Base-by-base conservation (phyloP, 2,888 invertebrate genomes). In the Drosophila anomalata region DNA sequence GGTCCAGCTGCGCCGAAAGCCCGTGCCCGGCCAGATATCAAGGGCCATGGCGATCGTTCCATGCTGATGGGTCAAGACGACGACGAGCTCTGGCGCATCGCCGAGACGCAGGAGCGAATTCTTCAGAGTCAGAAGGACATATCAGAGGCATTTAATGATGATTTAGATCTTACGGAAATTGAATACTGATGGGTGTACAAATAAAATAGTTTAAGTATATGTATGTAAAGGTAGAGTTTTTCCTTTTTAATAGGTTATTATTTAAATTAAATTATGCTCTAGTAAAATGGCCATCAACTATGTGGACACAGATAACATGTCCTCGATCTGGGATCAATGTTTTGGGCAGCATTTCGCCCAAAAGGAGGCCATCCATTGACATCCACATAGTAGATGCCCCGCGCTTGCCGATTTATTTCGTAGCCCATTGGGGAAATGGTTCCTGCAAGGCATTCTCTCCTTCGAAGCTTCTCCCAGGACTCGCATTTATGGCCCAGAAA, bases 51-150 rank as follows among this genome's bases (percentile, higher is more conserved):
- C 2, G 76, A 80, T 26, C 73, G 88, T 5, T 77, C 78, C n/a
- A 78, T 87, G 73, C 68, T 89, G n/a, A 84, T 79, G 20, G 88
- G 75, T 3, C 86, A 89, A 20, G 91, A 91, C 55, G 92, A 92
- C 52, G 92, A 92, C 48, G 92, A 91, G 26, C 75, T 92, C 8
- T 92, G 92, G 92, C 88, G 87, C 12, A 87, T 89, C 39, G 90
- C 91, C 1, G 91, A 91, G 53, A 88, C 90, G 2, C 89, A 91
- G 57, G 90, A 90, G 63, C 88, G 71, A 39, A 76, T 75, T 2
- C 83, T 88, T 14, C 79, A 77, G 29, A 90, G 88, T 5, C 80
- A 90, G 39, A 81, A 89, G 20, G 81, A 80, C 22, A 86, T 89
- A 14, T 77, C 86, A 3, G 80, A 88, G 33, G 90, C 89, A 5